Evolutionary conservation across 2,888 invertebrate genomes (phyloP), one percentile per base, ranked within the genome.

Genomic region (Torymus tubicola): DNA sequence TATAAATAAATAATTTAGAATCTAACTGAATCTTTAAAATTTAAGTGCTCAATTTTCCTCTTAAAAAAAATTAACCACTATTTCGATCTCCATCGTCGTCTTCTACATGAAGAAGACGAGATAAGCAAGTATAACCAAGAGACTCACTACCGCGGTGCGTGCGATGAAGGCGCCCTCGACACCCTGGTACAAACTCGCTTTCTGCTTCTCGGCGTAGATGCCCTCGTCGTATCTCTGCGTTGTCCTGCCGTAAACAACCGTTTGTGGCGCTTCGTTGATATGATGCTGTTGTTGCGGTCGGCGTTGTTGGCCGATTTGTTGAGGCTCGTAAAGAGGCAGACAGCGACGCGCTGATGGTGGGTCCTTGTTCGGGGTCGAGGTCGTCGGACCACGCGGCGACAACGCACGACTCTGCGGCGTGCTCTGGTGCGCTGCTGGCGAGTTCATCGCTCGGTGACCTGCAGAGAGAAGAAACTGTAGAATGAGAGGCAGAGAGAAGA

Each of bases 101-200:
- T 42, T 8, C 8, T 42, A 42, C 42, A 42, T 8, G 42, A 42
- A 42, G 42, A 42, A 42, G 42, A 42, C 42, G 42, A 42, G 21
- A 58, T 3, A 58, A 69, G 18, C 57, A 70, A 70, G 8, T 3
- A 58, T 50, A 8, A 61, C 13, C 18, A 53, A 70, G 64, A 58
- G 11, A 88, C 90, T 89, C 80, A 91, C 90, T 61, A 91, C 90
- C 4, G 90, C 90, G 11, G 90, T 91, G 83, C 90, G 87, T 0
- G 90, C 90, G 67, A 90, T 88, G 80, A 90, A 91, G n/a, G 90
- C 90, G 77, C 88, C 89, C 72, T 91, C 90, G n/a, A 90, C 89
- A 80, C 86, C 89, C 67, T 87, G 86, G 63, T 88, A 89, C 8
- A 78, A 80, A 3, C 61, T 65, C 2, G 50, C 16, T 70, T 82